phyloP scores from a whole-genome alignment of 2,888 invertebrate species.

The Imbricaverruca yamaguchii region DNA sequence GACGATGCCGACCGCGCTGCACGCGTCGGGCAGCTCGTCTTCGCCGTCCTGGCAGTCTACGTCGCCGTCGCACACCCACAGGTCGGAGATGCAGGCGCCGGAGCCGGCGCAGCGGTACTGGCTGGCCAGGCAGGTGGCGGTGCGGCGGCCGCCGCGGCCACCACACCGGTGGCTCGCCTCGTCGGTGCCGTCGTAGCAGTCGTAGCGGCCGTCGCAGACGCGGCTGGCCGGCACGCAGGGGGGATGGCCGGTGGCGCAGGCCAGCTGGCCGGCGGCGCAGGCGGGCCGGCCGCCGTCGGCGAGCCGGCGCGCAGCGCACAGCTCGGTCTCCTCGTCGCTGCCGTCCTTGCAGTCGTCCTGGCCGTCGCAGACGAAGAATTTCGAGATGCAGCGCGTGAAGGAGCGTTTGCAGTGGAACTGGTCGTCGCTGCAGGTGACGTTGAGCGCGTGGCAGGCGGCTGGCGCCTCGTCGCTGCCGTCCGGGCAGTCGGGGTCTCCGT shows the following conservation, averaged over 20 bases:
- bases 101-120: constrained; percentile 81
- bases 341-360: constrained; percentile 96
- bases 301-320: background rate
- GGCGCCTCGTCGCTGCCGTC: constrained; percentile 66
- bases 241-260: background rate
- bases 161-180: background rate
- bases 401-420: constrained; percentile 77
- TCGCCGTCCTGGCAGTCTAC: constrained; percentile 31
- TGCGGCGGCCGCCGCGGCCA: background rate
- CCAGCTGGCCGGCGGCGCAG: background rate
- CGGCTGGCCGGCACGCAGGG: background rate
- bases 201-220: constrained; percentile 34
- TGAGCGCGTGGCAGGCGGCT: constrained; percentile 53
- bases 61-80: constrained; percentile 33
- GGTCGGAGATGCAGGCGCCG: constrained; percentile 48
- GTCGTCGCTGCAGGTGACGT: constrained; percentile 74
- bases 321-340: constrained; percentile 69
- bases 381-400: constrained; percentile 81
- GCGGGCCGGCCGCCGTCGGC: background rate
- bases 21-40: background rate
- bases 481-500: constrained; percentile 86
- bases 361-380: constrained; percentile 90
- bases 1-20: background rate
- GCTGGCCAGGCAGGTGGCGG: constrained; percentile 69
- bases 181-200: constrained; percentile 60